A percentile compares a stretch with the other conserved stretches of the same genome.
phyloP scores from a whole-genome alignment of 1,140 invertebrate species.

The Temnothorax nylanderi region DNA sequence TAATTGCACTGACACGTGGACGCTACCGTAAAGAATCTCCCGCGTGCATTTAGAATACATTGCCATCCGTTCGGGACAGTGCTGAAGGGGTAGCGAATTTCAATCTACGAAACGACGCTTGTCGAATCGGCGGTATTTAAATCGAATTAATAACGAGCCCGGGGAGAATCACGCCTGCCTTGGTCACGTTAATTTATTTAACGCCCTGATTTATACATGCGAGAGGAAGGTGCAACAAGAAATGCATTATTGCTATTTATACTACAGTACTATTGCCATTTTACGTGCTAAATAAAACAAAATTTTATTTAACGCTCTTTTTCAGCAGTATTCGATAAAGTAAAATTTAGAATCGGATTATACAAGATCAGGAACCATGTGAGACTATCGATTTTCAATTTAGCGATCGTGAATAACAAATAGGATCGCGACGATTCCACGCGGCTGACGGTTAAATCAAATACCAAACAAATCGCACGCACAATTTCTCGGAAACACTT shows the following conservation, averaged over 20 bases:
- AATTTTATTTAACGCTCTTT: neutral
- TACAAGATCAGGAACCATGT: too few relatives aligned
- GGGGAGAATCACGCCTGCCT: neutral
- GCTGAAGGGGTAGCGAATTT: constrained; percentile 58
- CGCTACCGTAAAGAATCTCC: constrained; percentile 79
- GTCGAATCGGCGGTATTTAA: constrained; percentile 80
- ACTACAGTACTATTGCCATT: neutral
- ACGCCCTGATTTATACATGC: neutral
- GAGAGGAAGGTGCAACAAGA: neutral
- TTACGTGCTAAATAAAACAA: neutral
- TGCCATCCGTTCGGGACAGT: constrained; percentile 73
- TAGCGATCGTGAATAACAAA: neutral
- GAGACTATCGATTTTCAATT: neutral
- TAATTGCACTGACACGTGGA: constrained; percentile 77
- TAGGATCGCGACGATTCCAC: neutral
- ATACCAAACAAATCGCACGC: neutral
- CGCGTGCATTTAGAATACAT: constrained; percentile 78
- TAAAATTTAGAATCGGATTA: neutral
- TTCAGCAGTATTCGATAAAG: neutral
- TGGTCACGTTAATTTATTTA: constrained; percentile 40
- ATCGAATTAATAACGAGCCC: constrained; percentile 74
- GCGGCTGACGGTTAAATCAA: neutral
- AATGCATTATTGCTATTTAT: neutral
- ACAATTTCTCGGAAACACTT: neutral
- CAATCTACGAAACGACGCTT: constrained; percentile 77